Evolutionary conservation across 2,888 invertebrate genomes (phyloP), one percentile per base, ranked within the genome.

Genomic region (Campopleginae sp.): DNA sequence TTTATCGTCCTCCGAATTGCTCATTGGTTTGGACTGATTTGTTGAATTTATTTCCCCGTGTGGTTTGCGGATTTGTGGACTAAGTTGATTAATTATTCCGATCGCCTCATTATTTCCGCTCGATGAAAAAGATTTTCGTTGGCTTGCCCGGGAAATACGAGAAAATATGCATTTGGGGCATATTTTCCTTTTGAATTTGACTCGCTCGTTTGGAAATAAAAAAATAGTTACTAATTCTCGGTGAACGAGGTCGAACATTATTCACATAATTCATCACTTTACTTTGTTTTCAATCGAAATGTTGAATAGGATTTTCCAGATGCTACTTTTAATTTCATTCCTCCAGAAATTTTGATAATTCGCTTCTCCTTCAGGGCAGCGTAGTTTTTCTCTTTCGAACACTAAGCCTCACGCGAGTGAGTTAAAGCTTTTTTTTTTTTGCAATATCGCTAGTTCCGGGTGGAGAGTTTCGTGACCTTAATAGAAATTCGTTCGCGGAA

Each of bases 401-500:
- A 8, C 27, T 44, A n/a, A 2, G 1, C 12, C 44, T 74, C n/a
- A 75, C 75, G 75, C 63, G 61, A 75, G 6, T 17, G 19, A 63
- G 63, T 48, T 75, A 1, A 46, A 23, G 27, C 14, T 46, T 70
- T 58, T 66, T 77, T 46, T 70, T 58, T 65, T 76, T 54, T 38
- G 23, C 38, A 42, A 76, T 19, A 68, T 23, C 58, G 31, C 23
- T 10, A 33, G 17, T 77, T 66, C 54, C 51, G 19, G 27, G n/a
- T 54, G 23, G 33, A 10, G 14, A 54, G 12, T 78, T 70, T 42
- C 46, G 44, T 66, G 77, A 71, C 80, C 84, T 80, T 72, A 86
- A 75, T 66, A 74, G 65, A 75, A 42, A 74, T 77, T 74, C 46
- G 65, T 80, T 80, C 72, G 72, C 23, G 68, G 80, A 68, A 83